phyloP scores from a whole-genome alignment of 2,888 invertebrate species.

The Aromia moschata region DNA sequence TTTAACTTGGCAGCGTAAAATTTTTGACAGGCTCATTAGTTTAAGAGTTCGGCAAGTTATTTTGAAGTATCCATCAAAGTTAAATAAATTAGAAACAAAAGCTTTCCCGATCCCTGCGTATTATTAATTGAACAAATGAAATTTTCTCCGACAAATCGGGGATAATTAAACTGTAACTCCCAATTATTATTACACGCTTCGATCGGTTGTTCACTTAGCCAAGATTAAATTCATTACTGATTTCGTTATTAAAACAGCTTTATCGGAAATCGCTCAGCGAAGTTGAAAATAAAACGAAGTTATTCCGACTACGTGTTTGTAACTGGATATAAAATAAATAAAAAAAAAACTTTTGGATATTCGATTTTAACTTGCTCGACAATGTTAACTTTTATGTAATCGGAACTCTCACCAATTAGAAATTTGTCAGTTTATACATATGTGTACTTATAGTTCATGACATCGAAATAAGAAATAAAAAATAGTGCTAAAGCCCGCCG shows the following conservation, averaged over 20 bases:
- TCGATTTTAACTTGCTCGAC: too few relatives aligned
- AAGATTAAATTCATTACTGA: background rate
- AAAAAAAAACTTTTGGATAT: background rate
- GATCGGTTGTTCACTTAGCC: conserved; percentile 3
- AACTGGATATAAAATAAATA: too few relatives aligned
- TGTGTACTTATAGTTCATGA: too few relatives aligned
- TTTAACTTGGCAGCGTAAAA: conserved; percentile 7
- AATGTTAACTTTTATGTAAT: too few relatives aligned
- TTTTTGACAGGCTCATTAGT: conserved; percentile 6
- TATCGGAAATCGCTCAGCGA: background rate
- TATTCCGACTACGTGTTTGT: too few relatives aligned
- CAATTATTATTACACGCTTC: conserved; percentile 11
- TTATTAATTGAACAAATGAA: conserved; percentile 13
- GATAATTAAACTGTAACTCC: conserved; percentile 1
- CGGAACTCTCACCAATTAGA: too few relatives aligned
- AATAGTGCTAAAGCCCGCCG: too few relatives aligned
- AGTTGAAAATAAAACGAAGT: background rate
- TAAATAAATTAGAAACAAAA: background rate
- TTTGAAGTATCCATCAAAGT: conserved; percentile 6
- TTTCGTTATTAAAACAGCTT: conserved; percentile 1
- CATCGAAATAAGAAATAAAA: too few relatives aligned
- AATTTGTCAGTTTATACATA: too few relatives aligned
- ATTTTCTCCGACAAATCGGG: conserved; percentile 7
- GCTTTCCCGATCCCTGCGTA: background rate
- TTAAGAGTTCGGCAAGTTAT: conserved; percentile 1